Conservation (phyloP, 2,797 vertebrate genomes). For the Sebastes iracundus region DNA sequence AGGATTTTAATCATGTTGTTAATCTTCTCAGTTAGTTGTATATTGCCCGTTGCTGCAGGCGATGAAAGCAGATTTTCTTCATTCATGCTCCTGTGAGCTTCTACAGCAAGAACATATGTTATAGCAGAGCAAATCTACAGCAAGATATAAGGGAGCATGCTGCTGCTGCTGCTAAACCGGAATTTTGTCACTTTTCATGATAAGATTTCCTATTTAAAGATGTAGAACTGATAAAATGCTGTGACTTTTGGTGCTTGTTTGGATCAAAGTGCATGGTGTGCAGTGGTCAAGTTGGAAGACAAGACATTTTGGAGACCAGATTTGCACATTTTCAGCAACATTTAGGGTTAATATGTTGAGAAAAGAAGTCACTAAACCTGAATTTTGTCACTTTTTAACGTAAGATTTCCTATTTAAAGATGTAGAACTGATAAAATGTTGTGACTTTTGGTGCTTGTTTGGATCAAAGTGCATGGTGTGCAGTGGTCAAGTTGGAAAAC, state of each 20-base stretch:
- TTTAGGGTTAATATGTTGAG: not conserved
- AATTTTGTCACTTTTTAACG: not conserved
- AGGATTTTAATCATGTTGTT: conserved; percentile 8
- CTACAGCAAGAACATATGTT: not conserved
- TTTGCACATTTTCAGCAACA: not conserved
- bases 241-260: not conserved
- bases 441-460: not conserved
- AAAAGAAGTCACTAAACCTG: not conserved
- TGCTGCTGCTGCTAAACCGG: not conserved
- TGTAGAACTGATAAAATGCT: not conserved
- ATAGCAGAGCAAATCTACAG: not conserved
- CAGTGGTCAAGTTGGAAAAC: not conserved
- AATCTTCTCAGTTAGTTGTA: not conserved
- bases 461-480: not conserved
- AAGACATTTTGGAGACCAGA: not conserved
- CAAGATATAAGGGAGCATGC: not conserved
- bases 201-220: not conserved
- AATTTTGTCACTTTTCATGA: not conserved
- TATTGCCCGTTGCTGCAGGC: not conserved
- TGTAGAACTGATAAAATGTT: not conserved
- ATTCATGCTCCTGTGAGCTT: not conserved
- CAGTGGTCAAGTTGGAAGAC: not conserved
- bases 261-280: not conserved
- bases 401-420: not conserved
- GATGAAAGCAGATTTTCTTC: not conserved